Evolutionary conservation across 2,797 vertebrate species (phyloP).

Genomic region (Cynodonichthys magdalenae): DNA sequence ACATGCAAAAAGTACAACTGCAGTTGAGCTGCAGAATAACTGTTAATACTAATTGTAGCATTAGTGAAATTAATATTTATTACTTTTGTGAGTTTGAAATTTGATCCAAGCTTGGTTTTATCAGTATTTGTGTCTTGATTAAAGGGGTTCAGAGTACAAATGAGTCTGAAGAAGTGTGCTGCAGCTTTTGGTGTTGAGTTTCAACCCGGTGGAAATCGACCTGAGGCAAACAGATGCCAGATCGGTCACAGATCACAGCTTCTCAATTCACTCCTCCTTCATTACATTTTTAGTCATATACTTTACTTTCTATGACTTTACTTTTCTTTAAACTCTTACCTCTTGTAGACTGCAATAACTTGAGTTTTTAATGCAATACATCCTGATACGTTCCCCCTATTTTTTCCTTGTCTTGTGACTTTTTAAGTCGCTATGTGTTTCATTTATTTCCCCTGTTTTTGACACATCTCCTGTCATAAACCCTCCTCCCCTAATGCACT

Average conservation of each 20-base stretch:
- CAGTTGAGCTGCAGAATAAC: neutral
- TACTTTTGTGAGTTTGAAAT: slow-evolving; percentile 8
- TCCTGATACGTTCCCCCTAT: slow-evolving; percentile 2
- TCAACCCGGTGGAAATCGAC: slow-evolving; percentile 76
- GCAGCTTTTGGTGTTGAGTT: slow-evolving; percentile 69
- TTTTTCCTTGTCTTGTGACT: too few species aligned
- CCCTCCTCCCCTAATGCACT: slow-evolving; percentile 4
- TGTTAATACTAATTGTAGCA: slow-evolving; percentile 3
- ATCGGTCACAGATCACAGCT: slow-evolving; percentile 79
- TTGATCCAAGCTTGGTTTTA: slow-evolving; percentile 3
- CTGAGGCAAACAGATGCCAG: slow-evolving; percentile 83
- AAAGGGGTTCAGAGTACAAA: slow-evolving; percentile 47
- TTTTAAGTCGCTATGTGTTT: neutral
- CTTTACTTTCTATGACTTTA: slow-evolving; percentile 15
- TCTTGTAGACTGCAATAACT: slow-evolving; percentile 44
- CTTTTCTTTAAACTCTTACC: slow-evolving; percentile 23
- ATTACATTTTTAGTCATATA: slow-evolving; percentile 22
- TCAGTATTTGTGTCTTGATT: slow-evolving; percentile 42
- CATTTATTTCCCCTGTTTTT: neutral
- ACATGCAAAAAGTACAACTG: neutral
- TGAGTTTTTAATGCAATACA: slow-evolving; percentile 31
- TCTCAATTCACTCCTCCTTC: slow-evolving; percentile 48
- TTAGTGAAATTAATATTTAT: slow-evolving; percentile 1
- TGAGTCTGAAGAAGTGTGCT: slow-evolving; percentile 44
- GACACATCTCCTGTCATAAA: slow-evolving; percentile 19